These are phyloP conservation scores for Danio albolineatus DNA, from an alignment of 2,797 vertebrate genomes.

Conservation along the genomic window DNA sequence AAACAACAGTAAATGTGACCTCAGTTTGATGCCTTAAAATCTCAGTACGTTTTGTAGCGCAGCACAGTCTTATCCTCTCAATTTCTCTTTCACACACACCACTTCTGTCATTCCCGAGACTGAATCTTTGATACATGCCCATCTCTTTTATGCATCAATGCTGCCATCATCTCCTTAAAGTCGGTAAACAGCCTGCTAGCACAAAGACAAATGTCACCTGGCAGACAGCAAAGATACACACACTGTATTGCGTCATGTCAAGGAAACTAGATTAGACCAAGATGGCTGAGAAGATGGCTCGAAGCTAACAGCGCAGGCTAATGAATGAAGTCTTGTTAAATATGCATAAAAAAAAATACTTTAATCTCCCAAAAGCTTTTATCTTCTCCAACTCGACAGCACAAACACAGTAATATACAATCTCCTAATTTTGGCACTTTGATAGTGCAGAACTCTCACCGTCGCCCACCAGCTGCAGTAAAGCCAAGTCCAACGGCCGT, in stretches of 20 bases:
- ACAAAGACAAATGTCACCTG: conserved; percentile 42
- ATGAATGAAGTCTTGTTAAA: conserved; percentile 42
- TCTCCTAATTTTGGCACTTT: conserved; percentile 41
- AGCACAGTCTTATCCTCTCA: not conserved
- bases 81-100: not conserved
- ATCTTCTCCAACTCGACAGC: conserved; percentile 46
- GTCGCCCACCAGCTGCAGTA: conserved; percentile 93
- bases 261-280: conserved; percentile 25
- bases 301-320: conserved; percentile 8
- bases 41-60: not conserved
- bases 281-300: conserved; percentile 9
- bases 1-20: not conserved
- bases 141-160: conserved; percentile 34
- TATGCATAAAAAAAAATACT: conserved; percentile 34
- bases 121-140: conserved; percentile 26
- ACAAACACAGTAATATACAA: conserved; percentile 60
- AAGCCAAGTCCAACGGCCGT: conserved; percentile 90
- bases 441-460: conserved; percentile 75
- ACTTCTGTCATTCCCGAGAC: conserved; percentile 24
- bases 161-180: conserved; percentile 32
- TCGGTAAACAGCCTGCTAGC: conserved; percentile 37
- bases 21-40: not conserved
- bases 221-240: conserved; percentile 28
- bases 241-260: conserved; percentile 16
- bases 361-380: conserved; percentile 41